Conservation (phyloP, 2,113 vertebrate species). For the Callocephalon fimbriatum region DNA sequence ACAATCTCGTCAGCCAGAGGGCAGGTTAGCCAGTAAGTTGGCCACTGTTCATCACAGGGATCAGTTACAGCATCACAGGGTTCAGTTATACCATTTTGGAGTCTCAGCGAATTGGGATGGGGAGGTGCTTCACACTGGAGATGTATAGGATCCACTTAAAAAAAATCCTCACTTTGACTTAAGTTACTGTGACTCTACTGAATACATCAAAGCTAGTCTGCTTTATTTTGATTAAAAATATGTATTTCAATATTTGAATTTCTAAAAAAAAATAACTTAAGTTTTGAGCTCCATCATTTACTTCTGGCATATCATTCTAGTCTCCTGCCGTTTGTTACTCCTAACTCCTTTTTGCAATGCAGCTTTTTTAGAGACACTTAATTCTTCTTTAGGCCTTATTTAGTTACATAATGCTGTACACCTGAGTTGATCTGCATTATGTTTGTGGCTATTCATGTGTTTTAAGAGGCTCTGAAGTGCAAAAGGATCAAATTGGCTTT, state of each 20-base stretch:
- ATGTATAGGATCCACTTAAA: neutral
- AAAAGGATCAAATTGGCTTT: neutral
- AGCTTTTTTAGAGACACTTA: neutral
- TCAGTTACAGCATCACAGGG: neutral
- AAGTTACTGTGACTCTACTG: neutral
- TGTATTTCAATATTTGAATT: neutral
- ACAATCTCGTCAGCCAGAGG: neutral
- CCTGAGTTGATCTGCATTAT: accelerated
- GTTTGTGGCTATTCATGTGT: neutral
- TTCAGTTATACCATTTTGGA: neutral
- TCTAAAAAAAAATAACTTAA: neutral
- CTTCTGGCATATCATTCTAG: neutral
- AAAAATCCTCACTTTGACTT: neutral
- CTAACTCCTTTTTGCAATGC: neutral
- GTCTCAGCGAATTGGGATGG: neutral
- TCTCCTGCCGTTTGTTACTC: neutral
- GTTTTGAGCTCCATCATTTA: neutral
- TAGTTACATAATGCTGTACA: neutral
- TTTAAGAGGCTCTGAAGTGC: neutral
- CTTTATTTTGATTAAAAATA: neutral
- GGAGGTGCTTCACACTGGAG: neutral
- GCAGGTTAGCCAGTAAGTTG: neutral
- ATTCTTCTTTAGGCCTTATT: neutral
- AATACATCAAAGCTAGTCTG: neutral
- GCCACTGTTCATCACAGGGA: neutral